Conservation (phyloP, 2,797 vertebrate species). For the Anguilla anguilla region DNA sequence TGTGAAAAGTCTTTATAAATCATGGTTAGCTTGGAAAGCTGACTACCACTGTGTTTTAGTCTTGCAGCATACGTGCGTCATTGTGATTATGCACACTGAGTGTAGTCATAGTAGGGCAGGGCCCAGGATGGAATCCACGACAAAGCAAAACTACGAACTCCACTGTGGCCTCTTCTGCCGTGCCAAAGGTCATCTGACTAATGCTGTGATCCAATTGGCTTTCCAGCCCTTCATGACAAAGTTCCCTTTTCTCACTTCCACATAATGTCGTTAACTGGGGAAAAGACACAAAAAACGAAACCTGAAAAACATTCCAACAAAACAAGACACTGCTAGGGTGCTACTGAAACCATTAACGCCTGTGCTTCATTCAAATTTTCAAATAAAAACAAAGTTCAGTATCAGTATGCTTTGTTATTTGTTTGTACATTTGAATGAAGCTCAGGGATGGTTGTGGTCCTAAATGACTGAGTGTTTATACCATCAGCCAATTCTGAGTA, state of each 20-base stretch:
- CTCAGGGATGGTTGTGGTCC: no score
- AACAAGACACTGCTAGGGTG: background rate
- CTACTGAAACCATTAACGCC: background rate
- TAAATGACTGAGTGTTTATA: no score
- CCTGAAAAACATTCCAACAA: background rate
- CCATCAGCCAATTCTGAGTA: background rate
- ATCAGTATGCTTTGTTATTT: no score
- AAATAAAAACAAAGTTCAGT: background rate
- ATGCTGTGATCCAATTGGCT: slow-evolving; percentile 54
- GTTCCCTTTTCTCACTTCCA: slow-evolving; percentile 56
- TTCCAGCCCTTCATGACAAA: slow-evolving; percentile 52
- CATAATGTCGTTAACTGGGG: slow-evolving; percentile 49
- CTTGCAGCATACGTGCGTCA: slow-evolving; percentile 51
- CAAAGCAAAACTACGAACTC: background rate
- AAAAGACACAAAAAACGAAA: background rate
- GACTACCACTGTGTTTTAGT: background rate
- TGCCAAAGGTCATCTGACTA: slow-evolving; percentile 57
- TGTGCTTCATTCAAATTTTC: background rate
- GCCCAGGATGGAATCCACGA: background rate
- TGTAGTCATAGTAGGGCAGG: slow-evolving; percentile 7
- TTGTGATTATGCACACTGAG: slow-evolving; percentile 39
- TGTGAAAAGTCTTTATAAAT: slow-evolving; percentile 41
- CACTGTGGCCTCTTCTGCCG: background rate
- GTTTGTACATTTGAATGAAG: no score
- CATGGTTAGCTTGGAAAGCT: background rate